These are phyloP conservation scores for Pavo muticus DNA, from an alignment of 2,113 vertebrate species.

Conservation along the genomic window DNA sequence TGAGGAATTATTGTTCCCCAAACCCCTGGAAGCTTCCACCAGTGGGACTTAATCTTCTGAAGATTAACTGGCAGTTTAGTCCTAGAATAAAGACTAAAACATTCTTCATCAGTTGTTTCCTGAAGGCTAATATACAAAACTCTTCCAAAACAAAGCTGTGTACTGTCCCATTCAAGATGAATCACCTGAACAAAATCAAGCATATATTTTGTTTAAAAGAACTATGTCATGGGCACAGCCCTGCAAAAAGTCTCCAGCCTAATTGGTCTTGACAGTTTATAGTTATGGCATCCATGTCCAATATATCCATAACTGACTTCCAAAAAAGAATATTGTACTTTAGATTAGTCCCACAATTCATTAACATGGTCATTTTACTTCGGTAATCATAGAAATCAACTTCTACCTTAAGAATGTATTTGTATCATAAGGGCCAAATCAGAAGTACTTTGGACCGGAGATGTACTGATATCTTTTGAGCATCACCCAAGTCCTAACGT, in stretches of 20 bases:
- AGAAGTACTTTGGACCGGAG: not conserved
- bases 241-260: not conserved
- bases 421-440: not conserved
- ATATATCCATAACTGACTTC: not conserved
- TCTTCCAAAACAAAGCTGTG: not conserved
- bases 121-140: not conserved
- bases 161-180: not conserved
- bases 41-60: not conserved
- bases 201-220: not conserved
- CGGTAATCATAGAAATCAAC: not conserved
- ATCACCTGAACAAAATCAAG: not conserved
- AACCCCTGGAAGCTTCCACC: not conserved
- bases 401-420: not conserved
- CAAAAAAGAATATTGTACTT: not conserved
- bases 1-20: not conserved
- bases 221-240: not conserved
- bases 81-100: not conserved
- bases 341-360: not conserved
- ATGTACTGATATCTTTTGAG: not conserved
- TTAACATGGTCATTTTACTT: not conserved
- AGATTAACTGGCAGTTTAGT: not conserved
- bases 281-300: not conserved
- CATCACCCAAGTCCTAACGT: not conserved
- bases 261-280: not conserved
- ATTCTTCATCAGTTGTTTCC: not conserved